Conservation (phyloP, 2,888 invertebrate species). For the Pteria penguin region DNA sequence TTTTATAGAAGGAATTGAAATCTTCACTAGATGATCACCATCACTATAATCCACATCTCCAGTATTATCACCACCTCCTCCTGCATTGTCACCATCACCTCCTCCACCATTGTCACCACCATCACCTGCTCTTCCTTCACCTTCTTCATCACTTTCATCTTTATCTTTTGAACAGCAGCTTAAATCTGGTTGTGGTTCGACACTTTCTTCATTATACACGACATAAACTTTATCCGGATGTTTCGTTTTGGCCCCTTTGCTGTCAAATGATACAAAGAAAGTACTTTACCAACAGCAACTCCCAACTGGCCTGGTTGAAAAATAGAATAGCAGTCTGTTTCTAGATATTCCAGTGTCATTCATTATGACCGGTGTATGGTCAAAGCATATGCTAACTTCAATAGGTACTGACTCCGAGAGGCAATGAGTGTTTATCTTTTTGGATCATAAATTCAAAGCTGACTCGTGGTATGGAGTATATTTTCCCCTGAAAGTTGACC, state of each 20-base stretch:
- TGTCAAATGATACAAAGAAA: background rate
- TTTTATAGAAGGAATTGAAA: background rate
- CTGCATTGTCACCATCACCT: background rate
- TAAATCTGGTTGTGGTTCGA: background rate
- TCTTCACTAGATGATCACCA: background rate
- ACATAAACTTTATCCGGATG: constrained; percentile 16
- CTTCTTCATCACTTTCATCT: no score
- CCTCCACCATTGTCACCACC: no score
- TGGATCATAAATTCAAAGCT: constrained; percentile 14
- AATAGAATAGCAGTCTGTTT: constrained; percentile 19
- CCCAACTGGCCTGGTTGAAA: constrained; percentile 20
- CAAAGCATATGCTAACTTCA: constrained; percentile 21
- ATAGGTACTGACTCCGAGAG: background rate
- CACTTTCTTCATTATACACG: background rate
- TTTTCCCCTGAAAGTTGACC: constrained; percentile 10
- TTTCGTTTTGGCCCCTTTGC: background rate
- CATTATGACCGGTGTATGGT: constrained; percentile 25
- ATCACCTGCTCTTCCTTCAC: no score
- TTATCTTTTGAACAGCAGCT: constrained; percentile 3
- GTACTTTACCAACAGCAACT: constrained; percentile 24
- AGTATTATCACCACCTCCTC: background rate
- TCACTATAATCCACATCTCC: background rate
- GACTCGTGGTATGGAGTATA: background rate
- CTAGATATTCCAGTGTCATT: constrained; percentile 10
- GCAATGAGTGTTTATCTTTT: background rate